A percentile compares a stretch with the other conserved stretches of the same genome.
These are phyloP conservation scores for Stomatorhinus walkeri DNA, from an alignment of 2,797 vertebrate species.

Conservation along the genomic window DNA sequence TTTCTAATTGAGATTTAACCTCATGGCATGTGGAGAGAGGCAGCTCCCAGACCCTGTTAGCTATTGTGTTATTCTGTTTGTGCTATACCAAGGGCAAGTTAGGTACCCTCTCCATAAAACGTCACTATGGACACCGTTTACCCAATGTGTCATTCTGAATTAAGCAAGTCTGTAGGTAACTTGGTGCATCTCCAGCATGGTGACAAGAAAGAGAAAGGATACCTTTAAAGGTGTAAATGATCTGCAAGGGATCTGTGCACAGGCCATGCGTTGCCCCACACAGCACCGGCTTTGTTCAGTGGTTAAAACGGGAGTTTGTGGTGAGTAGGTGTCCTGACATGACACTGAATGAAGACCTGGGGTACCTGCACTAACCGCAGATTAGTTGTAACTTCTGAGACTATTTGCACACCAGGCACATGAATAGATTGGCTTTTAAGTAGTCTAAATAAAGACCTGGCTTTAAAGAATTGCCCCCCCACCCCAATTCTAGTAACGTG, in stretches of 20 bases:
- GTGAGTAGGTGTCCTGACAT: not conserved
- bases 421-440: not conserved
- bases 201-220: not conserved
- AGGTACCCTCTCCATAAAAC: not conserved
- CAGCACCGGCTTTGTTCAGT: not conserved
- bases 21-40: not conserved
- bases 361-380: not conserved
- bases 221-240: not conserved
- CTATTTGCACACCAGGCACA: not conserved
- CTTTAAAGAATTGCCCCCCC: not conserved
- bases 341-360: not conserved
- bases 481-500: not conserved
- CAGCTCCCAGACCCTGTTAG: not conserved
- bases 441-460: not conserved
- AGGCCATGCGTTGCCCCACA: not conserved
- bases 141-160: not conserved
- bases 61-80: not conserved
- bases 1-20: slow-evolving; percentile 1
- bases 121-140: not conserved
- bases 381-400: not conserved
- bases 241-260: not conserved
- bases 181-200: not conserved
- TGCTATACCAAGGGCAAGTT: not conserved
- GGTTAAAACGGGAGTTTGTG: not conserved
- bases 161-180: not conserved